Percentiles rank a stretch among this genome's conserved stretches.
Evolutionary conservation across 2,888 invertebrate species (phyloP).

Genomic region (Coenonympha glycerion): DNA sequence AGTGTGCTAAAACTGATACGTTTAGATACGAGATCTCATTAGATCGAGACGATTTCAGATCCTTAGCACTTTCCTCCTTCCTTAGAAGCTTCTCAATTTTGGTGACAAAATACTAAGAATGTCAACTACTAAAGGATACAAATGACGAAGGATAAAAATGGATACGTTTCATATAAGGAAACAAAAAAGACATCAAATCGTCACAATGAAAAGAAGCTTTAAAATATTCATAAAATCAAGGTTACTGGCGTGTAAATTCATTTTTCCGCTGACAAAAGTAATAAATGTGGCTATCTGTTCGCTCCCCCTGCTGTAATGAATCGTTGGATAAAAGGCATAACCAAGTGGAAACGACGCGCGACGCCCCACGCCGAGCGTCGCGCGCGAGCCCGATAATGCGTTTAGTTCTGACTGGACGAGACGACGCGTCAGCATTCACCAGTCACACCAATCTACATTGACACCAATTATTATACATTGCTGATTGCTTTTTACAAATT

Average conservation of each 20-base stretch:
- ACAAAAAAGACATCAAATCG: slow-evolving; percentile 15
- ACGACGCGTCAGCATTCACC: slow-evolving; percentile 39
- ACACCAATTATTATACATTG: neutral
- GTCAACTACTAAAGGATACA: too few species aligned
- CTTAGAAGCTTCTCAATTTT: too few species aligned
- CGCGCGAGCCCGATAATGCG: slow-evolving; percentile 42
- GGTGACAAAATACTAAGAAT: too few species aligned
- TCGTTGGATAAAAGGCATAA: slow-evolving; percentile 74
- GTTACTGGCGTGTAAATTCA: slow-evolving; percentile 59
- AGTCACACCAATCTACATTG: slow-evolving; percentile 29
- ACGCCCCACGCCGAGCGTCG: slow-evolving; percentile 28
- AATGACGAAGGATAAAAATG: too few species aligned
- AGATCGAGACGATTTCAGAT: too few species aligned
- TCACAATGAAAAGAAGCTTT: slow-evolving; percentile 7
- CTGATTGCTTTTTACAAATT: too few species aligned
- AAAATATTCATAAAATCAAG: slow-evolving; percentile 35
- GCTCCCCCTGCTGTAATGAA: slow-evolving; percentile 68
- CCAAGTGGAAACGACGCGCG: slow-evolving; percentile 67
- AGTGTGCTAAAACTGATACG: too few species aligned
- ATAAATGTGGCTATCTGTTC: slow-evolving; percentile 72
- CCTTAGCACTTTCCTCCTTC: too few species aligned
- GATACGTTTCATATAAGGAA: neutral
- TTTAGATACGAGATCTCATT: too few species aligned
- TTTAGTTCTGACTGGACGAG: slow-evolving; percentile 53
- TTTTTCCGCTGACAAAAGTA: slow-evolving; percentile 75